Evolutionary conservation across 2,113 vertebrate genomes (phyloP).

Genomic region (Morone saxatilis): DNA sequence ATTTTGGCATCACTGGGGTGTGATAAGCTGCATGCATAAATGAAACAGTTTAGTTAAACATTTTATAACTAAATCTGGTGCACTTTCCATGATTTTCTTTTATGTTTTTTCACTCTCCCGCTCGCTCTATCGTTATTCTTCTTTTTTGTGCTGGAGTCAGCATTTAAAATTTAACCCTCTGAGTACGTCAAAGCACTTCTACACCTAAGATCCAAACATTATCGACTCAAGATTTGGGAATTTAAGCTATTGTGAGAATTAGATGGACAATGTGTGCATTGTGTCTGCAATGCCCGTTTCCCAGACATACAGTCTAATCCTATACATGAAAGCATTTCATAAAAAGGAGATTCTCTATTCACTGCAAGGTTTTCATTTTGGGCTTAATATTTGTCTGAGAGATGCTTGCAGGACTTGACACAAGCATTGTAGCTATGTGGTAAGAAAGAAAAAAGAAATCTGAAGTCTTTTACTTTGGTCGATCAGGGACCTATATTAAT

Average conservation of each 20-base stretch:
- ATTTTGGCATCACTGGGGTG: slow-evolving; percentile 88
- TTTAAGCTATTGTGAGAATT: slow-evolving; percentile 57
- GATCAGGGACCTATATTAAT: slow-evolving; percentile 85
- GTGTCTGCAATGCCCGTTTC: slow-evolving; percentile 34
- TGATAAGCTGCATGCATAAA: slow-evolving; percentile 98
- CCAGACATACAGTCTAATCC: slow-evolving; percentile 43
- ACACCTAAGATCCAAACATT: slow-evolving; percentile 87
- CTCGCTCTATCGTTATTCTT: slow-evolving; percentile 35
- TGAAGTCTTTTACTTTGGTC: slow-evolving; percentile 76
- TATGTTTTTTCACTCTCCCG: slow-evolving; percentile 35
- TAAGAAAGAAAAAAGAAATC: slow-evolving; percentile 44
- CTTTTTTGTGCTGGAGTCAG: slow-evolving; percentile 89
- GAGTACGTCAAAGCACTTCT: slow-evolving; percentile 97
- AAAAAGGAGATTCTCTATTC: slow-evolving; percentile 31
- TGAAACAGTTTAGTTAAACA: slow-evolving; percentile 94
- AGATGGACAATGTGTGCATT: slow-evolving; percentile 33
- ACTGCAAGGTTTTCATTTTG: slow-evolving; percentile 38
- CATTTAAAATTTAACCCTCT: slow-evolving; percentile 97
- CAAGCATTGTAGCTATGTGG: slow-evolving; percentile 63
- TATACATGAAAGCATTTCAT: slow-evolving; percentile 31
- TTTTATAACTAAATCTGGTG: slow-evolving; percentile 92
- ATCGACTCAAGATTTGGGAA: slow-evolving; percentile 60
- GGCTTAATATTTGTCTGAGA: slow-evolving; percentile 49
- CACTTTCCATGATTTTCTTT: slow-evolving; percentile 85
- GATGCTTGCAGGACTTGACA: slow-evolving; percentile 54